Conservation (phyloP, 2,113 vertebrate species). For the Prietella phreatophila region DNA sequence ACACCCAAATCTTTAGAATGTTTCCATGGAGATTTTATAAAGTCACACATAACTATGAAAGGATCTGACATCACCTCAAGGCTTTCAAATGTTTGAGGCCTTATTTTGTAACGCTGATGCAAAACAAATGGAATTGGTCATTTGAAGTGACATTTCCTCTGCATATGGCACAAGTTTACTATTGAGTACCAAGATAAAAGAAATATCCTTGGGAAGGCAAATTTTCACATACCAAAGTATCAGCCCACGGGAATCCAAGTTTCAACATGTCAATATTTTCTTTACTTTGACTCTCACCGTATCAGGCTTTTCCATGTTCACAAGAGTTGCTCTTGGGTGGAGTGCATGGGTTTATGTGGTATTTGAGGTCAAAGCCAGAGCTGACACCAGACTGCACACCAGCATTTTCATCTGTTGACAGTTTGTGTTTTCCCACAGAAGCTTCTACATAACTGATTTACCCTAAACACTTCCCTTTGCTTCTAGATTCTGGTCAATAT, state of each 20-base stretch:
- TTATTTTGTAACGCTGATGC: neutral
- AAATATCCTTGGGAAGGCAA: conserved; percentile 62
- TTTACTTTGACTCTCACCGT: conserved; percentile 27
- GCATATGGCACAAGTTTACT: neutral
- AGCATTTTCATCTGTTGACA: conserved; percentile 65
- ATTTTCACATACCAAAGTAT: conserved; percentile 57
- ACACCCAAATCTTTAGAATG: conserved; percentile 20
- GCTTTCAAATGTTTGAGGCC: neutral
- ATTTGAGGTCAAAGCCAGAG: conserved; percentile 62
- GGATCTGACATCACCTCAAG: neutral
- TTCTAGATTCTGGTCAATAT: conserved; percentile 38
- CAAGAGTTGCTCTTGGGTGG: conserved; percentile 32
- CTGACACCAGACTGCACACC: conserved; percentile 62
- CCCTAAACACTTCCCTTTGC: conserved; percentile 27
- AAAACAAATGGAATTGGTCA: neutral
- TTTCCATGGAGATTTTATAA: conserved; percentile 66
- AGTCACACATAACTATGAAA: conserved; percentile 20
- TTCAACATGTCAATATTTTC: conserved; percentile 47
- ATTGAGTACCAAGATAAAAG: conserved; percentile 37
- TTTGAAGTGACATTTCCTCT: neutral
- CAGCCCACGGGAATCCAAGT: conserved; percentile 47
- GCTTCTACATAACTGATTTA: conserved; percentile 52
- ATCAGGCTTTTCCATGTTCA: conserved; percentile 12
- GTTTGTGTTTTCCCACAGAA: conserved; percentile 73
- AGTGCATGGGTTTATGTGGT: conserved; percentile 55